Conservation (phyloP, 2,888 invertebrate genomes). For the Cremastinae sp. region DNA sequence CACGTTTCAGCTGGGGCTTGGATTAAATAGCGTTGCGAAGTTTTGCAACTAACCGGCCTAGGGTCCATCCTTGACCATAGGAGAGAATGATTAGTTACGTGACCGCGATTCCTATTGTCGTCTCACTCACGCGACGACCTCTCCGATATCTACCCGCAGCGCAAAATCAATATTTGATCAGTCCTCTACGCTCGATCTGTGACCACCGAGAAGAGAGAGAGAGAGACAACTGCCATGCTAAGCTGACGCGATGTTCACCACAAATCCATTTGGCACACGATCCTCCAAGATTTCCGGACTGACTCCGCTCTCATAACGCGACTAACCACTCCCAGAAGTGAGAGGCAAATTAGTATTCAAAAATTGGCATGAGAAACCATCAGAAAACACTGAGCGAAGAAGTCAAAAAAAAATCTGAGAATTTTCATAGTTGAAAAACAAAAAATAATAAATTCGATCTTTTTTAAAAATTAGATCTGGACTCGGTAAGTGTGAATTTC, state of each 20-base stretch:
- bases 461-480: too few species aligned
- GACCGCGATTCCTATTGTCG: constrained; percentile 43
- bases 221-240: constrained; percentile 24
- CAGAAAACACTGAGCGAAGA: too few species aligned
- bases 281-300: constrained; percentile 40
- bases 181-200: constrained; percentile 56
- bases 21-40: constrained; percentile 29
- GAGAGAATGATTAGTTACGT: constrained; percentile 52
- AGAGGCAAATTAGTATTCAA: not conserved
- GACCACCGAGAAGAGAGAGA: constrained; percentile 48
- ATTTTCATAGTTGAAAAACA: too few species aligned
- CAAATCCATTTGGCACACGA: constrained; percentile 51
- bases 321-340: constrained; percentile 23
- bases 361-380: too few species aligned
- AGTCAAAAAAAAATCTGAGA: too few species aligned
- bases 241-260: constrained; percentile 49
- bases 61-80: constrained; percentile 14
- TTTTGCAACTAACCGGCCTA: constrained; percentile 33
- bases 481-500: too few species aligned
- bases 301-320: constrained; percentile 18
- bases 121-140: constrained; percentile 43
- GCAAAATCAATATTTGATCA: constrained; percentile 58
- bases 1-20: too few species aligned
- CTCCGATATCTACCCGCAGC: constrained; percentile 36
- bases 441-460: too few species aligned